These are phyloP conservation scores for Psilanteris sp. DNA, from an alignment of 1,140 invertebrate genomes.

Conservation along the genomic window DNA sequence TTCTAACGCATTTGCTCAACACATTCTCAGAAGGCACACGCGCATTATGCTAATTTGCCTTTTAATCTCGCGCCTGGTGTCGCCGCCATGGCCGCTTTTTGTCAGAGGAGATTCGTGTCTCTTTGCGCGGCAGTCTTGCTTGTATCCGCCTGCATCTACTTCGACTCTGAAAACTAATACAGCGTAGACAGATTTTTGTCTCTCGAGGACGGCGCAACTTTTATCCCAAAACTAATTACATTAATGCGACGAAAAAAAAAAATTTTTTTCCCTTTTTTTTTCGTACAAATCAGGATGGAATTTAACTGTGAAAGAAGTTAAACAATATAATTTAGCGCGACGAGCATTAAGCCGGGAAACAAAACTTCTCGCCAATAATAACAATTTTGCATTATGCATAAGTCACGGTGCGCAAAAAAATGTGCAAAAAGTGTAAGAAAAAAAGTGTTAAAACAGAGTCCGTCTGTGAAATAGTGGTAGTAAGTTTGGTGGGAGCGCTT, in stretches of 20 bases:
- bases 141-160: constrained; percentile 54
- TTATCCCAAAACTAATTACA: constrained; percentile 54
- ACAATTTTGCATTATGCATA: constrained; percentile 46
- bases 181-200: constrained; percentile 42
- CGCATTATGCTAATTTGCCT: constrained; percentile 64
- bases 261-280: too few species aligned
- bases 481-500: constrained; percentile 72
- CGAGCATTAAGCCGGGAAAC: constrained; percentile 13
- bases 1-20: constrained; percentile 49
- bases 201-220: constrained; percentile 27
- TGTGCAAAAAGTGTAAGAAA: constrained; percentile 34
- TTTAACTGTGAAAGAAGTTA: constrained; percentile 15
- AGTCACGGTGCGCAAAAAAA: constrained; percentile 48
- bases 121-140: constrained; percentile 25
- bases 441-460: constrained; percentile 55
- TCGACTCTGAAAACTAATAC: constrained; percentile 57
- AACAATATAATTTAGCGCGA: constrained; percentile 17
- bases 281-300: constrained; percentile 10
- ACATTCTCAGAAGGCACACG: constrained; percentile 54
- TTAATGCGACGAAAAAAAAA: neutral
- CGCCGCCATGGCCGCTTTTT: constrained; percentile 60
- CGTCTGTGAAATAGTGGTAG: constrained; percentile 41
- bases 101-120: constrained; percentile 61
- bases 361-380: constrained; percentile 45
- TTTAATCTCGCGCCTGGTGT: constrained; percentile 66